Percentiles rank a stretch among this genome's conserved stretches.
Conservation (phyloP, 2,888 invertebrate species). For the Ephialtes manifestator region DNA sequence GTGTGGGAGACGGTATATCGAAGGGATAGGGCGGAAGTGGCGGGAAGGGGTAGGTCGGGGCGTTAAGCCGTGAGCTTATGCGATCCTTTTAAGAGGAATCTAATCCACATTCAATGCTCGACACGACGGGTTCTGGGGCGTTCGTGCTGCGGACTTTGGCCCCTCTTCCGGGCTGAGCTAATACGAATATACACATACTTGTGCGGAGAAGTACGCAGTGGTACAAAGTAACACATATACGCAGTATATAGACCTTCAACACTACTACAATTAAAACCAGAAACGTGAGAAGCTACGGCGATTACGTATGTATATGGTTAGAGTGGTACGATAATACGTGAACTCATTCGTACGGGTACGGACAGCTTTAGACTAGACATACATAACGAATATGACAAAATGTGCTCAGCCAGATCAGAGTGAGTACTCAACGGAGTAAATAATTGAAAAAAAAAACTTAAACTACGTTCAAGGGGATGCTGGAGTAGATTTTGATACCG, state of each 20-base stretch:
- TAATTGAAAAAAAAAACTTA: too few relatives aligned
- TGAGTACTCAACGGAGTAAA: neutral
- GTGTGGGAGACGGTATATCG: slow-evolving; percentile 31
- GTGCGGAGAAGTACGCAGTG: slow-evolving; percentile 3
- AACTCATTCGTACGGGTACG: slow-evolving; percentile 23
- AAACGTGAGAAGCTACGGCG: slow-evolving; percentile 28
- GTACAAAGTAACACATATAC: neutral
- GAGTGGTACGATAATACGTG: slow-evolving; percentile 36
- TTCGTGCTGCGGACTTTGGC: slow-evolving; percentile 28
- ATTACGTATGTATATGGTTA: slow-evolving; percentile 34
- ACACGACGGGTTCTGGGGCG: slow-evolving; percentile 68
- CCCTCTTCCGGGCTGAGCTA: slow-evolving; percentile 6
- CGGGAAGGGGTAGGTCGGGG: slow-evolving; percentile 57
- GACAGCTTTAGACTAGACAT: neutral
- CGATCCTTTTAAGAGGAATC: slow-evolving; percentile 80
- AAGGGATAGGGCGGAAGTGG: slow-evolving; percentile 3
- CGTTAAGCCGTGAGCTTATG: slow-evolving; percentile 79
- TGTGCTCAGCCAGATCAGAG: neutral
- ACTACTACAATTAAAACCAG: neutral
- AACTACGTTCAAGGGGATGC: too few relatives aligned
- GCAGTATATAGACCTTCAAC: neutral
- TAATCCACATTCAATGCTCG: slow-evolving; percentile 79
- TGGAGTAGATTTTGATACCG: too few relatives aligned
- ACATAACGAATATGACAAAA: neutral
- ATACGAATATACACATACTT: neutral